Evolutionary conservation across 2,113 vertebrate genomes (phyloP), one percentile per base, ranked within the genome.

Genomic region (Aegotheles bennettii): DNA sequence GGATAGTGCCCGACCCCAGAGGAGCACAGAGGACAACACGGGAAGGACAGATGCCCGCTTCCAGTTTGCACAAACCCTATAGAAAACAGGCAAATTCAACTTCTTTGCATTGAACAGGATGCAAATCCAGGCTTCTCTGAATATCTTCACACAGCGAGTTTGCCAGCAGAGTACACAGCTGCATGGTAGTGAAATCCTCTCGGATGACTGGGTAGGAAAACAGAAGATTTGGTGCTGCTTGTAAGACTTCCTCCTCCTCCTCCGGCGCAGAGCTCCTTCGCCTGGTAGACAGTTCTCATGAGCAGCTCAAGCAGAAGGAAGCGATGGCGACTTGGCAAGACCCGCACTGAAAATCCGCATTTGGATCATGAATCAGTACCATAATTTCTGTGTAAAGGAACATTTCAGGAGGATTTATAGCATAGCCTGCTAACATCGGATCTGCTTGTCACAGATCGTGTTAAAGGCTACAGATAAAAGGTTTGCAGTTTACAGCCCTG

Each of bases 361-460:
- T 93, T 94, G 94, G 88, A 91, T 71, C 57, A 13, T 81, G 94
- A 90, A 84, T 89, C 87, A 93, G 73, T 40, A 24, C 81, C 54
- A 11, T 47, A 15, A 14, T 84, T 73, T 51, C 29, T 33, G 84
- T 12, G 76, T 33, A 50, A 87, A 87, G 84, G 89, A 91, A 94
- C 81, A 84, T 84, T 91, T 64, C 24, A 7, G 81, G 92, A 81
- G 89, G 93, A 61, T 95, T 93, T 38, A 54, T 35, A 67, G 64
- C 8, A 26, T 33, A 21, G 92, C 64, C 28, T 47, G 77, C 67
- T 80, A 70, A 36, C 76, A 24, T 64, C 57, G 21, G 69, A 45
- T 69, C 87, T 84, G 87, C 90, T 57, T 90, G 63, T 47, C 63
- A 76, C 88, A 54, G 7, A 47, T 79, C 91, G 29, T 56, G 68